Base-by-base conservation (phyloP, 2,888 invertebrate species). In the Sceliomorpha sp. region DNA sequence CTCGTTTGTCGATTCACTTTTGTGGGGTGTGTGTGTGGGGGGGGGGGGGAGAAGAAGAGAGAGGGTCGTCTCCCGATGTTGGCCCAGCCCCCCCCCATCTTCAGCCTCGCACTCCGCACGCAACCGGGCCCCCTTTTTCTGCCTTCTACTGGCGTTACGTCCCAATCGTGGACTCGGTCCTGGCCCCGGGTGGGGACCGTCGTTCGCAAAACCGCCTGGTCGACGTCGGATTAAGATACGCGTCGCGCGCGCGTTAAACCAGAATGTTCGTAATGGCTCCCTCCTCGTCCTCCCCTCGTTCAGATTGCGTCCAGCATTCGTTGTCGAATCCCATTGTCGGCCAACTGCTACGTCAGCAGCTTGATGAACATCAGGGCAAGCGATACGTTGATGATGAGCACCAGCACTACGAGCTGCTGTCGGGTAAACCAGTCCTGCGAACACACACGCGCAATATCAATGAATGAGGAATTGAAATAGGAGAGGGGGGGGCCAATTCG, bases 351-450 rank as follows among this genome's bases (percentile, higher is more conserved):
- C 94, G 96, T 97, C 86, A 97, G 92, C 91, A 97, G 92, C 90
- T 97, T 97, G 92, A 96, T 95, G 91, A 97, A 97, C 93, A 97
- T 94, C 90, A 97, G 94, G 89, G 96, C 97, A 92, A 97, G 91
- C 81, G 96, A 95, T 90, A 97, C 94, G 91, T 97, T 97, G 91
- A 96, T 94, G 91, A 97, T 94, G 83, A 97, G 92, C 85, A 97
- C 96, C 89, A 97, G 91, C 91, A 97, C 94, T 90, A 97, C 95
- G 89, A 97, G 92, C 91, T 97, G 96, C 91, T 97, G 97, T 89
- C 97, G 93, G 87, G 96, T 96, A 90, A 97, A 96, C 97, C 97
- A 97, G 92, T 97, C 97, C 96, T 97, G 92, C 4, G 91, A 91
- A 76, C 36, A 59, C 20, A 40, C 36, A 40, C 17, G 20, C 20